These are phyloP conservation scores for Sclerurus mexicanus DNA, from an alignment of 2,113 vertebrate species.

Conservation along the genomic window DNA sequence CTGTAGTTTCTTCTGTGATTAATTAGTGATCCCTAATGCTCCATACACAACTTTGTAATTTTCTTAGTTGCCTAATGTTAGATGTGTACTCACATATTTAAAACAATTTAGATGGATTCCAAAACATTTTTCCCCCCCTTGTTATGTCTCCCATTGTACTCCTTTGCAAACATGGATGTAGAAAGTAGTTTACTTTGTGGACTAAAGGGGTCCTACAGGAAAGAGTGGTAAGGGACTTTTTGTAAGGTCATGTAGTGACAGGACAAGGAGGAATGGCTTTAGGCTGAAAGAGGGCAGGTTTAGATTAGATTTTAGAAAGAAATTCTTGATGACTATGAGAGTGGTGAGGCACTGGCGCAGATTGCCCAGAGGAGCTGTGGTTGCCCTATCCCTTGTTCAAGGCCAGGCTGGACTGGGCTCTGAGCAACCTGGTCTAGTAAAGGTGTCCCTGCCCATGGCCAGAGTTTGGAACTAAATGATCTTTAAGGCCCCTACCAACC, in stretches of 20 bases:
- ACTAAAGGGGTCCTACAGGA: neutral
- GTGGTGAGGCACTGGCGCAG: neutral
- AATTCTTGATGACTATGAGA: neutral
- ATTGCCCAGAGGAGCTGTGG: neutral
- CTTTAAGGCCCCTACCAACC: neutral
- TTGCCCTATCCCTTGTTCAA: neutral
- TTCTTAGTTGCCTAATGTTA: neutral
- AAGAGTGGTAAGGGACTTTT: neutral
- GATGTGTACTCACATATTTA: neutral
- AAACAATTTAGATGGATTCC: neutral
- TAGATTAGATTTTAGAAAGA: neutral
- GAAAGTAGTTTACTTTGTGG: neutral
- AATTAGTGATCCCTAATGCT: neutral
- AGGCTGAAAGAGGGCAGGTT: neutral
- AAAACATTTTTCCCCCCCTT: neutral
- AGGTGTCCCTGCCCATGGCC: neutral
- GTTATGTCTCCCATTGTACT: neutral
- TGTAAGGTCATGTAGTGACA: neutral
- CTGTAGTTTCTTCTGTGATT: neutral
- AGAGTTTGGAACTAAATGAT: neutral
- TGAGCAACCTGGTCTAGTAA: neutral
- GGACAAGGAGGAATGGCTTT: neutral
- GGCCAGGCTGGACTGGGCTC: neutral
- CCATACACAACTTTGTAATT: neutral
- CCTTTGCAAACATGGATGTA: neutral